These are phyloP conservation scores for Urechis unicinctus DNA, from an alignment of 2,888 invertebrate genomes.

Conservation along the genomic window DNA sequence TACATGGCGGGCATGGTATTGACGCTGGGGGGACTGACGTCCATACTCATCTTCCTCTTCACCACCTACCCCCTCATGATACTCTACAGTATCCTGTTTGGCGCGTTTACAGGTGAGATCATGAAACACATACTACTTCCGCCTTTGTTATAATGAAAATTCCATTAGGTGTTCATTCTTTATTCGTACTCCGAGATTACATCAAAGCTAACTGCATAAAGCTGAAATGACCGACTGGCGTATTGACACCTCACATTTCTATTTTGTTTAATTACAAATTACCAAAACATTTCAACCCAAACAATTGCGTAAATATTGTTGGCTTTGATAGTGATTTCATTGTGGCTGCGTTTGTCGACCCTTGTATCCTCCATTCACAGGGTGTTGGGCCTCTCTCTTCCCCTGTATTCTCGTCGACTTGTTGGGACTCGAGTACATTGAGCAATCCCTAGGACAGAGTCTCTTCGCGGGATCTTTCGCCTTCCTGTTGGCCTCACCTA, in stretches of 20 bases:
- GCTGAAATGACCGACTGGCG: too few species aligned
- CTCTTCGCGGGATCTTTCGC: slow-evolving; percentile 14
- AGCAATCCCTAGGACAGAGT: slow-evolving; percentile 12
- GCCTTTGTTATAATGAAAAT: too few species aligned
- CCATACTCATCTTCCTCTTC: slow-evolving; percentile 10
- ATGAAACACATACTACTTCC: too few species aligned
- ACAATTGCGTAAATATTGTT: too few species aligned
- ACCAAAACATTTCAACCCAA: too few species aligned
- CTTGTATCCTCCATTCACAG: slow-evolving; percentile 1
- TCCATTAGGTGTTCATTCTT: too few species aligned
- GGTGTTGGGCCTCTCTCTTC: slow-evolving; percentile 17
- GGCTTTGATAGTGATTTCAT: too few species aligned
- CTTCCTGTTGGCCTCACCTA: slow-evolving; percentile 18
- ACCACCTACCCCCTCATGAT: slow-evolving; percentile 11
- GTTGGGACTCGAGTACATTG: slow-evolving; percentile 13
- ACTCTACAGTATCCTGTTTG: slow-evolving; percentile 15
- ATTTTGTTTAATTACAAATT: too few species aligned
- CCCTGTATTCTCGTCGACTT: slow-evolving; percentile 18
- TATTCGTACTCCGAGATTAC: too few species aligned
- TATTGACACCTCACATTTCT: too few species aligned
- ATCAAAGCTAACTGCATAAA: too few species aligned
- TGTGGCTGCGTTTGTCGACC: too few species aligned
- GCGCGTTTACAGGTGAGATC: slow-evolving; percentile 17
- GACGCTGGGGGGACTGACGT: slow-evolving; percentile 12
- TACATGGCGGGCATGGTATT: background rate